These are phyloP conservation scores for Drosophila paulistorum DNA, from an alignment of 1,140 invertebrate species.

Conservation along the genomic window DNA sequence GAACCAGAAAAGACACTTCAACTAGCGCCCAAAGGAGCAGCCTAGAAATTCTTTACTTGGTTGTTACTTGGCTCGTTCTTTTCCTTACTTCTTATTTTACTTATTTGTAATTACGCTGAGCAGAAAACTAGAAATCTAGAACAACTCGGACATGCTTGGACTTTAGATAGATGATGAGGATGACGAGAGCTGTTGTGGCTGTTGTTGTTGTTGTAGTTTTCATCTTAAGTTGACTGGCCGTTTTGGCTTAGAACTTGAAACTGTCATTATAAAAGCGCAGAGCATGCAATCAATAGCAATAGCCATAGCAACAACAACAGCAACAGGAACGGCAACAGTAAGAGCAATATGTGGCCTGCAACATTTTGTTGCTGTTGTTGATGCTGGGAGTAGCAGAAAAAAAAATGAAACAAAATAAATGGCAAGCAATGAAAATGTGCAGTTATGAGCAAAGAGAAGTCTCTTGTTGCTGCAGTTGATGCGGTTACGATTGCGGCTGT, in stretches of 20 bases:
- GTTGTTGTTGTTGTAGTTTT: slow-evolving; percentile 22
- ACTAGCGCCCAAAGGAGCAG: slow-evolving; percentile 77
- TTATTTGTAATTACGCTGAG: slow-evolving; percentile 73
- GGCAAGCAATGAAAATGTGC: slow-evolving; percentile 75
- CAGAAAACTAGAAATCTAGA: slow-evolving; percentile 69
- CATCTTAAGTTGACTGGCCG: slow-evolving; percentile 58
- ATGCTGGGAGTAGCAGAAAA: slow-evolving; percentile 12
- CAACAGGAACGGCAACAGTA: slow-evolving; percentile 21
- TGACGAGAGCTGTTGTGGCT: slow-evolving; percentile 47
- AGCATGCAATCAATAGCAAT: slow-evolving; percentile 74
- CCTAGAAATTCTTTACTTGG: slow-evolving; percentile 61
- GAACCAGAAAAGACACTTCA: slow-evolving; percentile 73
- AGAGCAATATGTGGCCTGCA: slow-evolving; percentile 33
- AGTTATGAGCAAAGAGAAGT: slow-evolving; percentile 68
- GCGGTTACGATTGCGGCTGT: slow-evolving; percentile 2
- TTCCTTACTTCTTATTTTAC: slow-evolving; percentile 28
- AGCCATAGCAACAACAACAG: slow-evolving; percentile 19
- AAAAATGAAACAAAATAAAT: slow-evolving; percentile 77
- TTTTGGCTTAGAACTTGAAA: slow-evolving; percentile 82
- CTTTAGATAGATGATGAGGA: slow-evolving; percentile 67
- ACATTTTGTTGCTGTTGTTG: slow-evolving; percentile 31
- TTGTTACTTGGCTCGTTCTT: background rate
- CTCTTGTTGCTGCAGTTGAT: slow-evolving; percentile 26
- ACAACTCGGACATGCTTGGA: slow-evolving; percentile 77
- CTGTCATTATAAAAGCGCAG: slow-evolving; percentile 78